Evolutionary conservation across 2,797 vertebrate genomes (phyloP).

Genomic region (Bovichtus diacanthus): DNA sequence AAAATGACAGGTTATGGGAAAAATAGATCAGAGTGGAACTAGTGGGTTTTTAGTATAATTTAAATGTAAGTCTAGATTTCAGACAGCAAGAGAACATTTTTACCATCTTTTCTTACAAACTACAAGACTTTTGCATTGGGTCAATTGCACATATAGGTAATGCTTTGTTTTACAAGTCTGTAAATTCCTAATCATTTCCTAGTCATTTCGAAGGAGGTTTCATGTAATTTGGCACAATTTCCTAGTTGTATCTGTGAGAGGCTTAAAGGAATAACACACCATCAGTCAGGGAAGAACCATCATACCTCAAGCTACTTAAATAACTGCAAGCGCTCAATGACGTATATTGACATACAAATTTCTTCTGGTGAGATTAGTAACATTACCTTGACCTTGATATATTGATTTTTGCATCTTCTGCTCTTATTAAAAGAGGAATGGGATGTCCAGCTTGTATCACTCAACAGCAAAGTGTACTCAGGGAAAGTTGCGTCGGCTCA

Average conservation of each 20-base stretch:
- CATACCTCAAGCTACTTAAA: slow-evolving; percentile 36
- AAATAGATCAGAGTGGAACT: neutral
- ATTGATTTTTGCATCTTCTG: slow-evolving; percentile 72
- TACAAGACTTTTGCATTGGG: neutral
- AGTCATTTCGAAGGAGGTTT: neutral
- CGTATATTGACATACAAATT: slow-evolving; percentile 73
- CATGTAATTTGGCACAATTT: slow-evolving; percentile 3
- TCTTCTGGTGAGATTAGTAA: slow-evolving; percentile 69
- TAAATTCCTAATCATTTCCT: neutral
- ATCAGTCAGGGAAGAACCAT: slow-evolving; percentile 35
- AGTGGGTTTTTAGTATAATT: neutral
- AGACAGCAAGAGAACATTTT: neutral
- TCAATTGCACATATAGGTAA: neutral
- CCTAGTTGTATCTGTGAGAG: neutral
- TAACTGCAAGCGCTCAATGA: slow-evolving; percentile 52
- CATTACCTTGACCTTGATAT: slow-evolving; percentile 78
- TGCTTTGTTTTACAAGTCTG: neutral
- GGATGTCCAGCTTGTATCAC: slow-evolving; percentile 51
- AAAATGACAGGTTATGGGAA: neutral
- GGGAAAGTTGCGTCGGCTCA: slow-evolving; percentile 18
- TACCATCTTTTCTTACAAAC: neutral
- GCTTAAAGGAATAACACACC: slow-evolving; percentile 7
- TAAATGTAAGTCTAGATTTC: neutral
- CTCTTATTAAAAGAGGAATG: slow-evolving; percentile 68
- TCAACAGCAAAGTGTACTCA: slow-evolving; percentile 31